A percentile compares a stretch with the other conserved stretches of the same genome.
Evolutionary conservation across 2,113 vertebrate genomes (phyloP).

Genomic region (Protobothrops flavoviridis): DNA sequence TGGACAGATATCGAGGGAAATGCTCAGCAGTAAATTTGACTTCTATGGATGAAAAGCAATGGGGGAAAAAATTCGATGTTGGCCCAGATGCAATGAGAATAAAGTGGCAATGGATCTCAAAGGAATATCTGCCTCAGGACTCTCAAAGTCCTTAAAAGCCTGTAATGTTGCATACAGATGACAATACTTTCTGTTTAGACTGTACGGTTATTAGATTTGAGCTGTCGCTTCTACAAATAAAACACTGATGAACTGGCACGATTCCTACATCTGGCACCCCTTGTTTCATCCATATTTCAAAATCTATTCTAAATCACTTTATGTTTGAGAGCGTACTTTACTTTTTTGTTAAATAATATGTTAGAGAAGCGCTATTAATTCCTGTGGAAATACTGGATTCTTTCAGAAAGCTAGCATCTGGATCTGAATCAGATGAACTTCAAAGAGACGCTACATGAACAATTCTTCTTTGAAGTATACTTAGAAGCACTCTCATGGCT

Average conservation of each 20-base stretch:
- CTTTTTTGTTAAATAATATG: conserved; percentile 6
- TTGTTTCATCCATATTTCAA: background rate
- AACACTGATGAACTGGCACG: background rate
- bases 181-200: background rate
- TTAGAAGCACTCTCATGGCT: conserved; percentile 68
- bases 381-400: conserved; percentile 31
- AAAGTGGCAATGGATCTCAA: background rate
- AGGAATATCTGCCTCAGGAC: background rate
- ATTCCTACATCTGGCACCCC: background rate
- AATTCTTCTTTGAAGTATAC: conserved; percentile 68
- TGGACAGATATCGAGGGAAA: background rate
- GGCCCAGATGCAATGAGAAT: background rate
- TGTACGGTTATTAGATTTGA: background rate
- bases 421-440: conserved; percentile 69
- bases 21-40: background rate
- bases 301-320: background rate
- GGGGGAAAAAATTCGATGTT: background rate
- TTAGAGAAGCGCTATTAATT: conserved; percentile 50
- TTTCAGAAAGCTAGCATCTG: conserved; percentile 63
- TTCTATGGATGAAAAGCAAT: background rate
- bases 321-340: background rate
- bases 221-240: background rate
- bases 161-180: background rate
- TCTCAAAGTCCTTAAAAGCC: background rate
- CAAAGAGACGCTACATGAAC: conserved; percentile 61